Base-by-base conservation (phyloP, 2,888 invertebrate genomes). In the Monoplex corrugatus region DNA sequence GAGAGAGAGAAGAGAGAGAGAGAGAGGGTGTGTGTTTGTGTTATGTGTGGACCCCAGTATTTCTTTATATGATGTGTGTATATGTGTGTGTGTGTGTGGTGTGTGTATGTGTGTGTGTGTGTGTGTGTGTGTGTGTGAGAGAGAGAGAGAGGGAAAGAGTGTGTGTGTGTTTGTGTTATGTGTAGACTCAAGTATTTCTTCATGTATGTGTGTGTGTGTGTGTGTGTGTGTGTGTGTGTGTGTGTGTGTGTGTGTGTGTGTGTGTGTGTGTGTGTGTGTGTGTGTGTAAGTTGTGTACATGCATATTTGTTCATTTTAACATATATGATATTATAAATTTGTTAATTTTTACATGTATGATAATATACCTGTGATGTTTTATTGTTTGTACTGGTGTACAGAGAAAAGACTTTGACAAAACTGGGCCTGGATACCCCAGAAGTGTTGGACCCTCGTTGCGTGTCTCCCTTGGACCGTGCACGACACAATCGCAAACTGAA, bases 381-480 rank as follows among this genome's bases (percentile, higher is more conserved):
- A 28, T 35, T 28, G 40, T 40, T 19, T 40, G 78, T 40, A 23
- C 8, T 80, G 43, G 23, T 23, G 3, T 28, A 40, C 43, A 91
- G 91, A 57, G 85, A 88, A 28, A 89, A 89, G 35, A 89, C 91
- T 0, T 32, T 90, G 32, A 72, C 45, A 10, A 35, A 88, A 43
- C 43, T 82, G 2, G 85, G 89, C 19, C 75, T 63, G 45, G 89
- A 90, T 16, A 88, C 90, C n/a, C 90, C 90, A n/a, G 93, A 92
- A 35, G 90, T 94, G 6, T 89, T 95, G 38, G 95, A 95, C 89
- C 95, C 95, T 0, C 87, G 93, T 45, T 92, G 92, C 87, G 89
- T 95, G 3, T 94, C 95, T 13, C 95, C 95, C 6, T 91, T 96
- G 19, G 95, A 95, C 82, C 91, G 95, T 86, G 93, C 95, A 0